These are phyloP conservation scores for Microtus richardsoni DNA, from an alignment of 2,113 vertebrate genomes.

Conservation along the genomic window DNA sequence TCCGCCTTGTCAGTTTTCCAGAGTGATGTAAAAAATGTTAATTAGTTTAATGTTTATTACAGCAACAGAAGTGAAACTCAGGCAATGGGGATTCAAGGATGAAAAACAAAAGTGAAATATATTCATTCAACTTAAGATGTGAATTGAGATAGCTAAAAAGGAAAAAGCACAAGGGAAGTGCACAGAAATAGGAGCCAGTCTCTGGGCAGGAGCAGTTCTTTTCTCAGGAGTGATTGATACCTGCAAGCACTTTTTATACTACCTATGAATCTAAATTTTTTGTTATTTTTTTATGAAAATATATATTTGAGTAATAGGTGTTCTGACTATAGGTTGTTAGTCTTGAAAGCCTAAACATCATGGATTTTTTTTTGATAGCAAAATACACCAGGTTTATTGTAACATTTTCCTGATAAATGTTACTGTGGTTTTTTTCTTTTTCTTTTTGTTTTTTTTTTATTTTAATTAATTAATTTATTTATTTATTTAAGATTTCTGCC, in stretches of 20 bases:
- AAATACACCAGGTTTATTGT: neutral
- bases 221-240: neutral
- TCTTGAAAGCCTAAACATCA: slow-evolving; percentile 27
- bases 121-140: neutral
- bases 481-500: no score
- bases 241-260: slow-evolving; percentile 14
- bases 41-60: neutral
- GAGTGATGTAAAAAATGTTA: neutral
- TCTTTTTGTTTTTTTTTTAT: no score
- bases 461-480: no score
- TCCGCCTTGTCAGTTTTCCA: neutral
- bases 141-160: neutral
- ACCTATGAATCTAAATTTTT: slow-evolving; percentile 1
- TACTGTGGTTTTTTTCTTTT: no score
- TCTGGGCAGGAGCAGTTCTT: neutral
- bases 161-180: neutral
- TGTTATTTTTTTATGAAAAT: neutral
- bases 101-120: slow-evolving; percentile 12
- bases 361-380: neutral
- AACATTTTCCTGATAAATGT: neutral
- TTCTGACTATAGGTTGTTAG: neutral
- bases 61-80: neutral
- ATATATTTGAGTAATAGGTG: neutral
- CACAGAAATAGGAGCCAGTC: neutral
- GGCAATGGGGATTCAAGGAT: slow-evolving; percentile 14